Percentiles rank a stretch among this genome's conserved stretches.
Conservation (phyloP, 2,113 vertebrate species). For the Anarhynchus alexandrinus region DNA sequence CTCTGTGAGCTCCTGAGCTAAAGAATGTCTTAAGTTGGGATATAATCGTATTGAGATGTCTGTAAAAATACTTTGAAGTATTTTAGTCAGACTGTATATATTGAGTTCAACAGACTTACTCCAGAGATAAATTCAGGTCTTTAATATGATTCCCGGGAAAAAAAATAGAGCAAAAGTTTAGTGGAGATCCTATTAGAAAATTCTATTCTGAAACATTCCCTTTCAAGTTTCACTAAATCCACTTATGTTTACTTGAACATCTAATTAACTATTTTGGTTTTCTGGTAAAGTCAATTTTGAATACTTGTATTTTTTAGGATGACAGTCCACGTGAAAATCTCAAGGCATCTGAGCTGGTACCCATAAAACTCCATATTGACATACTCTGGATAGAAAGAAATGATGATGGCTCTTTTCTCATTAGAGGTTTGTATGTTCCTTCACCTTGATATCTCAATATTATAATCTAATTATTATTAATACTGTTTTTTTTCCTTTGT, state of each 20-base stretch:
- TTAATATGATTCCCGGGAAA: background rate
- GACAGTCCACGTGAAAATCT: slow-evolving; percentile 82
- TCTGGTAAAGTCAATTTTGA: background rate
- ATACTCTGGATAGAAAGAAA: slow-evolving; percentile 86
- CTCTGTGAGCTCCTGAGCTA: background rate
- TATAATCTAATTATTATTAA: background rate
- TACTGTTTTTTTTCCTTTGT: background rate
- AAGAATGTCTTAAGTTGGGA: background rate
- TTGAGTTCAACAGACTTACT: slow-evolving; percentile 18
- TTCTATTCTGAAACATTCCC: background rate
- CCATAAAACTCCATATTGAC: slow-evolving; percentile 85
- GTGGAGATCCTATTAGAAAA: background rate
- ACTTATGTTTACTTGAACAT: background rate
- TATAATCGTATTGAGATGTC: slow-evolving; percentile 37
- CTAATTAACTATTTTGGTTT: background rate
- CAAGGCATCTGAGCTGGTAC: slow-evolving; percentile 72
- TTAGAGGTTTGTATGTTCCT: slow-evolving; percentile 81
- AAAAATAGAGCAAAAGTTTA: background rate
- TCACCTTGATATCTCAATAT: background rate
- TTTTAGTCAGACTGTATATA: background rate
- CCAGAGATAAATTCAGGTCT: background rate
- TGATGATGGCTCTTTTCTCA: slow-evolving; percentile 90
- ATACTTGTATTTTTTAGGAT: slow-evolving; percentile 76
- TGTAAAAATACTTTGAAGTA: slow-evolving; percentile 52
- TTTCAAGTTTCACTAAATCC: background rate